Evolutionary conservation across 2,888 invertebrate genomes (phyloP).

Genomic region (Ochropacha duplaris): DNA sequence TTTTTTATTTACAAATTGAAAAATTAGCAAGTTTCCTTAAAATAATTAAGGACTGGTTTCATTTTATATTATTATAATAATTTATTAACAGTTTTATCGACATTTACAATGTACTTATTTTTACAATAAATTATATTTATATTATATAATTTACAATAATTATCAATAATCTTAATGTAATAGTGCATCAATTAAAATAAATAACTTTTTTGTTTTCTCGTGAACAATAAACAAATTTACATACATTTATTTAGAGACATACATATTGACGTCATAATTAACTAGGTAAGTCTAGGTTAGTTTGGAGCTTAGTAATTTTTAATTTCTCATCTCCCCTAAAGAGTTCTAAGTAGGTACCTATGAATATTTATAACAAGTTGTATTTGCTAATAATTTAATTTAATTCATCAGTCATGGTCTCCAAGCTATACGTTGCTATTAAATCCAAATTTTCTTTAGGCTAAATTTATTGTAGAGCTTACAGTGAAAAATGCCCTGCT

Average conservation of each 20-base stretch:
- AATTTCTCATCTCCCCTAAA: slow-evolving; percentile 36
- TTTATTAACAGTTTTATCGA: slow-evolving; percentile 5
- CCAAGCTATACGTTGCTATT: slow-evolving; percentile 22
- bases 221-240: slow-evolving; percentile 15
- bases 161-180: slow-evolving; percentile 4
- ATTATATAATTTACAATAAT: neutral
- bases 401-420: slow-evolving; percentile 56
- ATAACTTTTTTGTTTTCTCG: slow-evolving; percentile 16
- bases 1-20: slow-evolving; percentile 9
- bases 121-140: too few relatives aligned
- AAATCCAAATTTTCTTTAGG: neutral
- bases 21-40: too few relatives aligned
- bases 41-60: slow-evolving; percentile 5
- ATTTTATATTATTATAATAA: neutral
- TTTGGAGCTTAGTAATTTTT: slow-evolving; percentile 39
- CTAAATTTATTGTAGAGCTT: slow-evolving; percentile 1
- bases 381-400: slow-evolving; percentile 35
- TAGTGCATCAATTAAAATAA: slow-evolving; percentile 28
- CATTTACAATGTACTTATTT: slow-evolving; percentile 7
- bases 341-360: slow-evolving; percentile 39
- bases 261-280: slow-evolving; percentile 17
- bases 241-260: slow-evolving; percentile 17
- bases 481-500: neutral
- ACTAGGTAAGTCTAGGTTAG: slow-evolving; percentile 26
- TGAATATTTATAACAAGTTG: slow-evolving; percentile 24